A percentile compares a stretch with the other conserved stretches of the same genome.
phyloP scores from a whole-genome alignment of 2,888 invertebrate genomes.

The Macaria notata region DNA sequence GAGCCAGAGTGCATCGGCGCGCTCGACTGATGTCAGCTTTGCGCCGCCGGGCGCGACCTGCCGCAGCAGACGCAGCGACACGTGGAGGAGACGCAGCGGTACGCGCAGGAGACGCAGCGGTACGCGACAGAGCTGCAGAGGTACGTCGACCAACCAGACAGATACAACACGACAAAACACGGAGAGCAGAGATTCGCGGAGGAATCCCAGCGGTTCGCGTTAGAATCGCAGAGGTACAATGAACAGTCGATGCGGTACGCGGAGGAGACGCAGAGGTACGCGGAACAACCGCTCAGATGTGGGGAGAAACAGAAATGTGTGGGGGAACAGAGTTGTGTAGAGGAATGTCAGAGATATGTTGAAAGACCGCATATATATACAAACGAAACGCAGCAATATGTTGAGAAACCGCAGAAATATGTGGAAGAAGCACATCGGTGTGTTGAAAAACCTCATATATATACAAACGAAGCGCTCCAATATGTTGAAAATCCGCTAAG shows the following conservation, averaged over 20 bases:
- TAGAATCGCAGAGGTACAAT: background rate
- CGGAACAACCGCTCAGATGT: constrained; percentile 20
- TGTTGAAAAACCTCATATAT: too few species aligned
- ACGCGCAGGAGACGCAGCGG: constrained; percentile 24
- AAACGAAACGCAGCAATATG: too few species aligned
- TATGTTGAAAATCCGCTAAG: too few species aligned
- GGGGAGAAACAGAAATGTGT: too few species aligned
- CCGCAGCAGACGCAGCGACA: constrained; percentile 28
- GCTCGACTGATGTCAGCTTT: constrained; percentile 77
- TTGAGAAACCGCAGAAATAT: too few species aligned
- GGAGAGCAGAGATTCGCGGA: constrained; percentile 9
- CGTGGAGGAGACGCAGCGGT: background rate
- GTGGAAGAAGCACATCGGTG: too few species aligned
- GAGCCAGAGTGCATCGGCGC: constrained; percentile 79
- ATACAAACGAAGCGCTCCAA: too few species aligned
- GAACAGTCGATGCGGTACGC: background rate
- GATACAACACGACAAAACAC: constrained; percentile 7
- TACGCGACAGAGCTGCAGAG: constrained; percentile 22
- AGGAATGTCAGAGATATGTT: too few species aligned
- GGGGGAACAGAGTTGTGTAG: too few species aligned
- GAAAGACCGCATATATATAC: too few species aligned
- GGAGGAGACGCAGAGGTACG: constrained; percentile 27
- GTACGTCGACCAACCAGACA: constrained; percentile 24
- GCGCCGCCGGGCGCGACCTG: constrained; percentile 70
- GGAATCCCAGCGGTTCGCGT: constrained; percentile 26